Percentiles rank a stretch among this genome's conserved stretches.
Evolutionary conservation across 1,140 invertebrate species (phyloP).

Genomic region (Archivesica marissinica): DNA sequence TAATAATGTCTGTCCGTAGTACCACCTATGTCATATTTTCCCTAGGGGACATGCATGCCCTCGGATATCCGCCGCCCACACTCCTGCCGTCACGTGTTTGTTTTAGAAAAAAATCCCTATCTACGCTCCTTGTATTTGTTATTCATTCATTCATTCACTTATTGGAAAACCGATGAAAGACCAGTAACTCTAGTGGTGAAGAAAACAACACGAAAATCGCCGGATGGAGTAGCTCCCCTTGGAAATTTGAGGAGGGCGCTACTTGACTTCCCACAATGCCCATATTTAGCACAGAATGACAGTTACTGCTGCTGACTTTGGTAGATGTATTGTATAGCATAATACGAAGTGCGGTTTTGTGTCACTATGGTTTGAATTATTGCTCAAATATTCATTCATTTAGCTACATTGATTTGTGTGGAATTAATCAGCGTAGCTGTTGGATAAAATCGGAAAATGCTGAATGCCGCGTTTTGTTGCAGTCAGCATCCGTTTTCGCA

Average conservation of each 20-base stretch:
- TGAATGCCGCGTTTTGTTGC: not conserved
- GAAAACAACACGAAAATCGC: not conserved
- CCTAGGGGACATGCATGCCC: too few species aligned
- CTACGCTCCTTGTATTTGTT: not conserved
- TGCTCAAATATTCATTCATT: not conserved
- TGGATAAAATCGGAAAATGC: not conserved
- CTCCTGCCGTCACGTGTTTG: too few species aligned
- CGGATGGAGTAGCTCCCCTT: constrained; percentile 19
- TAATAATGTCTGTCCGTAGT: too few species aligned
- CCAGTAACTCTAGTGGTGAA: not conserved
- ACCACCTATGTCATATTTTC: too few species aligned
- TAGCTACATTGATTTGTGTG: not conserved
- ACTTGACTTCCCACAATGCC: constrained; percentile 45
- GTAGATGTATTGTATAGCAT: not conserved
- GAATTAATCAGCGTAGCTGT: not conserved
- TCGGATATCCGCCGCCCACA: too few species aligned
- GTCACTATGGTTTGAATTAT: constrained; percentile 31
- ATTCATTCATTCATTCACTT: not conserved
- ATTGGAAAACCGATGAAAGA: not conserved
- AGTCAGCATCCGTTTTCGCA: too few species aligned
- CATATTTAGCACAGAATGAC: constrained; percentile 64
- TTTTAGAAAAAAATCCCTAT: not conserved
- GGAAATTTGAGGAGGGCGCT: constrained; percentile 50
- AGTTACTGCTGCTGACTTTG: constrained; percentile 58
- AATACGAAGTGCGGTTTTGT: not conserved